Evolutionary conservation across 2,113 vertebrate species (phyloP).

Genomic region (Tringa solitaria): DNA sequence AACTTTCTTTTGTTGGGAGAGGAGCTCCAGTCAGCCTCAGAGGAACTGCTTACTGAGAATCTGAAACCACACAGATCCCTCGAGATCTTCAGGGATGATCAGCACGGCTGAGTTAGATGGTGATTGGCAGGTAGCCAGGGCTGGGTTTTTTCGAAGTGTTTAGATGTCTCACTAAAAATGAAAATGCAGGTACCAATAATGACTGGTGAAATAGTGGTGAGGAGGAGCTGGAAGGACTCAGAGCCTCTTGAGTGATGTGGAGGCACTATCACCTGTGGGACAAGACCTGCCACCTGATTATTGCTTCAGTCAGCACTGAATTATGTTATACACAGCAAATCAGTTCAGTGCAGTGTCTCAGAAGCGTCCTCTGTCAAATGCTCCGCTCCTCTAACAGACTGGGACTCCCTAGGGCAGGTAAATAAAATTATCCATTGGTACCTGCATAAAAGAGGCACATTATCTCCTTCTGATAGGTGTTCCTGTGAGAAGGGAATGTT

Average conservation of each 20-base stretch:
- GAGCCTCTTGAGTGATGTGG: neutral
- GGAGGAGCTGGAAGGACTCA: neutral
- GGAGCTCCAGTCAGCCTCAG: neutral
- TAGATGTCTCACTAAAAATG: neutral
- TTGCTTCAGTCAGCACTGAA: neutral
- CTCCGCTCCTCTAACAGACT: neutral
- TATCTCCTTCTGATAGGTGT: neutral
- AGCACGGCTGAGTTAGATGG: neutral
- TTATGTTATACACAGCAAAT: neutral
- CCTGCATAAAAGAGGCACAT: neutral
- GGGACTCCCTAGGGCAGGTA: neutral
- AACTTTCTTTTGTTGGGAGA: constrained; percentile 34
- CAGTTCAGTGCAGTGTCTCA: neutral
- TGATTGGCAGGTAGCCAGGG: neutral
- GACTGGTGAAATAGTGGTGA: neutral
- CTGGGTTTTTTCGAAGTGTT: neutral
- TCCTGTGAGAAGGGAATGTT: neutral
- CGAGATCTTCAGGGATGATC: neutral
- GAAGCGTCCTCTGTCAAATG: neutral
- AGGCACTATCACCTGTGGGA: neutral
- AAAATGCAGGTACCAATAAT: neutral
- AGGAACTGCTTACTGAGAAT: neutral
- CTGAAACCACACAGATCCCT: neutral
- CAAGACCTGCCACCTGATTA: neutral
- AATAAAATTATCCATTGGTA: neutral